A percentile compares a stretch with the other conserved stretches of the same genome.
Conservation (phyloP, 2,797 vertebrate genomes). For the Toxotes lorentzi region DNA sequence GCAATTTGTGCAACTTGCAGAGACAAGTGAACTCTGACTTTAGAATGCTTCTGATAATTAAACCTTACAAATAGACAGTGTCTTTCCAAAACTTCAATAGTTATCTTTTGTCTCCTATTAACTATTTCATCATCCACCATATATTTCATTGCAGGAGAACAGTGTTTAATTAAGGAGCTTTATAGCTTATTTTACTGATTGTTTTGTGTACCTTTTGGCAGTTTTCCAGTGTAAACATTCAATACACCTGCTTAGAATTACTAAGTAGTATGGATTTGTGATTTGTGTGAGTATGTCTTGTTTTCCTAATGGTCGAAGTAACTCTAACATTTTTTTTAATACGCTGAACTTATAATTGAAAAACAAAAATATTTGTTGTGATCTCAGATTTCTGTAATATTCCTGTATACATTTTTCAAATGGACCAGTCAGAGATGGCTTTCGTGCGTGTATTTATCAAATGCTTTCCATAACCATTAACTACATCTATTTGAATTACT, state of each 20-base stretch:
- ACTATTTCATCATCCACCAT: not conserved
- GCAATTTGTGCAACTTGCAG: not conserved
- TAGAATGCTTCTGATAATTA: not conserved
- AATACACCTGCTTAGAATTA: not conserved
- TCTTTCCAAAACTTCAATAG: too few species aligned
- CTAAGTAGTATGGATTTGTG: not conserved
- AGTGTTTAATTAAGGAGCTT: not conserved
- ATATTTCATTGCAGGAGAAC: too few species aligned
- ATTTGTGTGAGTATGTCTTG: not conserved
- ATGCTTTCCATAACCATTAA: slow-evolving; percentile 31
- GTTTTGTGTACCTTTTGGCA: not conserved
- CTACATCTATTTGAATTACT: slow-evolving; percentile 43
- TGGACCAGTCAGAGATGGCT: slow-evolving; percentile 19
- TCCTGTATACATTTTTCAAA: slow-evolving; percentile 7
- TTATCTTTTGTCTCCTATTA: not conserved
- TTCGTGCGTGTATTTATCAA: slow-evolving; percentile 29
- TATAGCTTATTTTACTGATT: not conserved
- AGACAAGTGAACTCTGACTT: not conserved
- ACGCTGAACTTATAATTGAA: too few species aligned
- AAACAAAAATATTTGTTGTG: not conserved
- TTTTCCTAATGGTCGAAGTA: slow-evolving; percentile 2
- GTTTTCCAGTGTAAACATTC: not conserved
- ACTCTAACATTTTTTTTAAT: too few species aligned
- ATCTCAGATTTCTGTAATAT: not conserved
- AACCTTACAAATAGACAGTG: not conserved